A percentile compares a stretch with the other conserved stretches of the same genome.
phyloP scores from a whole-genome alignment of 2,113 vertebrate species.

The Monarcha castaneiventris region DNA sequence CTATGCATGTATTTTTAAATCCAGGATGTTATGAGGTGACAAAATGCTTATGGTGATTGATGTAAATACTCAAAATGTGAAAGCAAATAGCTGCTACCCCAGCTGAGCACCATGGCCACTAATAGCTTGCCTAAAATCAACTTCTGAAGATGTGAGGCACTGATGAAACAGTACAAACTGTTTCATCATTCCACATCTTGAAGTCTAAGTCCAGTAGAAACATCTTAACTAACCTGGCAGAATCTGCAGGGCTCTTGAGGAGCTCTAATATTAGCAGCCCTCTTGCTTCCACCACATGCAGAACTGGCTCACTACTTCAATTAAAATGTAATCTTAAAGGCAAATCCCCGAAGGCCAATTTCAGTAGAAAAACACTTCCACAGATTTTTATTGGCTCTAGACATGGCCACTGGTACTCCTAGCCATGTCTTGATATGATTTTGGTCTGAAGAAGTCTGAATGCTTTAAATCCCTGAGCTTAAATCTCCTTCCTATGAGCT shows the following conservation, averaged over 20 bases:
- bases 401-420: conserved; percentile 23
- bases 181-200: conserved; percentile 58
- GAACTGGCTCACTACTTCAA: conserved; percentile 56
- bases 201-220: conserved; percentile 24
- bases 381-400: conserved; percentile 64
- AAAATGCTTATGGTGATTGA: conserved; percentile 15
- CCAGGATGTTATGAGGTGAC: not conserved
- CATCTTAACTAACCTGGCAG: conserved; percentile 26
- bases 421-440: conserved; percentile 52
- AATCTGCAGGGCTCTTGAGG: conserved; percentile 8
- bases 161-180: conserved; percentile 55
- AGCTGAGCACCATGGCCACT: not conserved
- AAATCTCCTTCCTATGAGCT: conserved; percentile 33
- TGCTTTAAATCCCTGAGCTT: conserved; percentile 46
- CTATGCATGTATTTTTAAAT: not conserved
- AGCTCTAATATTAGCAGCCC: not conserved
- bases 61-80: not conserved
- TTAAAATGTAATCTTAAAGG: conserved; percentile 71
- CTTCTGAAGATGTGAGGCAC: conserved; percentile 15
- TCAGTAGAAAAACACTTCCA: conserved; percentile 63
- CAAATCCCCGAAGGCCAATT: conserved; percentile 65
- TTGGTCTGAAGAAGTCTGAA: conserved; percentile 44
- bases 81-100: conserved; percentile 7
- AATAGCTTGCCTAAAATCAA: not conserved
- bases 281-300: conserved; percentile 37